phyloP scores from a whole-genome alignment of 1,140 invertebrate genomes.

The Fopius arisanus region DNA sequence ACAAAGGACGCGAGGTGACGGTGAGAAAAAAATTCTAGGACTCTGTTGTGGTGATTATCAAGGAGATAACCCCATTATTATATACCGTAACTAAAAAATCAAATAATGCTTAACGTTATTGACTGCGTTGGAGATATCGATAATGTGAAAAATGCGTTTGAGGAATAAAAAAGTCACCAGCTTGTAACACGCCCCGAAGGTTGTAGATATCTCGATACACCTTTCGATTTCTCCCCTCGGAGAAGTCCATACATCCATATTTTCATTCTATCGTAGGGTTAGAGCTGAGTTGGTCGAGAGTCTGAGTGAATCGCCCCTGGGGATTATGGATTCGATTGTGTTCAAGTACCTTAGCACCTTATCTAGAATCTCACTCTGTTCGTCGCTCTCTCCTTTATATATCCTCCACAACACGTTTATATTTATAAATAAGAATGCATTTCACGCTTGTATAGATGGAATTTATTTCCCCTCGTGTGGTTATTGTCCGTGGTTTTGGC shows the following conservation, averaged over 20 bases:
- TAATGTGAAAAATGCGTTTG: no score
- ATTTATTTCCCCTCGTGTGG: neutral
- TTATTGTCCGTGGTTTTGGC: neutral
- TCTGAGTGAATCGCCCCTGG: conserved; percentile 24
- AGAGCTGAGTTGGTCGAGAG: neutral
- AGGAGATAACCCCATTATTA: neutral
- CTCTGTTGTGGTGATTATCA: neutral
- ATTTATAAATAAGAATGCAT: neutral
- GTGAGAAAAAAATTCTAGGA: no score
- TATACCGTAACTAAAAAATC: neutral
- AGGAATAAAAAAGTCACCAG: neutral
- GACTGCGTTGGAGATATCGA: neutral
- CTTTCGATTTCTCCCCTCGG: neutral
- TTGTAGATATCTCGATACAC: neutral
- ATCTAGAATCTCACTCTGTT: conserved; percentile 50
- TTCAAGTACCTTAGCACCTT: conserved; percentile 39
- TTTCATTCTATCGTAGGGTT: conserved; percentile 13
- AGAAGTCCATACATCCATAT: neutral
- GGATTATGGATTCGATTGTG: conserved; percentile 37
- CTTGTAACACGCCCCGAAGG: neutral
- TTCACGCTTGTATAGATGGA: neutral
- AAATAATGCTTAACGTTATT: neutral
- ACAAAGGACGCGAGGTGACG: no score
- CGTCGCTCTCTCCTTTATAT: conserved; percentile 6
- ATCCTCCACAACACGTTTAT: conserved; percentile 38